phyloP scores from a whole-genome alignment of 2,888 invertebrate genomes.

The Dastarcus helophoroides region DNA sequence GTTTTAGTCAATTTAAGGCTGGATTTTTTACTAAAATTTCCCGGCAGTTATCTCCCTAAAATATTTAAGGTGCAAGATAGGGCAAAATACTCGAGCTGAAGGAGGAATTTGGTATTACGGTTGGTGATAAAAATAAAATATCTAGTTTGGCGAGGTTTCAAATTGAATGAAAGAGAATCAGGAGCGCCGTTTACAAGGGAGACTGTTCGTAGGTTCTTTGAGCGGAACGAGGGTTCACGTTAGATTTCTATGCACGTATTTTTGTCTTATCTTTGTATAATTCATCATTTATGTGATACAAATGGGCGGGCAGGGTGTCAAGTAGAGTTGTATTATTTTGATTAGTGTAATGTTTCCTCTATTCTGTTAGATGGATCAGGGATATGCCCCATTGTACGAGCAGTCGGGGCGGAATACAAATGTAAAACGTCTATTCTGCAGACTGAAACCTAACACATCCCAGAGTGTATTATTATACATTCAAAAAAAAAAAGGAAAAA shows the following conservation, averaged over 20 bases:
- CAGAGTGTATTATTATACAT: too few relatives aligned
- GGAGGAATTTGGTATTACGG: too few relatives aligned
- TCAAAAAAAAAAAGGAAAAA: too few relatives aligned
- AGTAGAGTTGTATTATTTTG: conserved; percentile 30
- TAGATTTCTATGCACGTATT: conserved; percentile 32
- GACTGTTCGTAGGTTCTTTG: conserved; percentile 15
- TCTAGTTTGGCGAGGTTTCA: conserved; percentile 15
- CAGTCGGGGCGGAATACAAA: conserved; percentile 28
- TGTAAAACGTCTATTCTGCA: conserved; percentile 17
- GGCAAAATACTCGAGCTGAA: too few relatives aligned
- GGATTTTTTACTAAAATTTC: too few relatives aligned
- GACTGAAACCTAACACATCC: too few relatives aligned
- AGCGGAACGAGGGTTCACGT: too few relatives aligned
- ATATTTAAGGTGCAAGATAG: too few relatives aligned
- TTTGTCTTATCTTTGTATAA: conserved; percentile 31
- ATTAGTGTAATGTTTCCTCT: conserved; percentile 32
- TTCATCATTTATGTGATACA: conserved; percentile 32
- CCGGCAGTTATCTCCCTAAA: too few relatives aligned
- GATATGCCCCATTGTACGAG: conserved; percentile 27
- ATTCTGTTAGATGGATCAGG: conserved; percentile 29
- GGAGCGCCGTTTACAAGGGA: conserved; percentile 15
- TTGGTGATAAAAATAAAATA: conserved; percentile 13
- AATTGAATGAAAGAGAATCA: conserved; percentile 18
- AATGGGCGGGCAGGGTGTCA: conserved; percentile 28
- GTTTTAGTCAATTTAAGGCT: too few relatives aligned